Evolutionary conservation across 2,888 invertebrate species (phyloP).

Genomic region (Netelia virgata): DNA sequence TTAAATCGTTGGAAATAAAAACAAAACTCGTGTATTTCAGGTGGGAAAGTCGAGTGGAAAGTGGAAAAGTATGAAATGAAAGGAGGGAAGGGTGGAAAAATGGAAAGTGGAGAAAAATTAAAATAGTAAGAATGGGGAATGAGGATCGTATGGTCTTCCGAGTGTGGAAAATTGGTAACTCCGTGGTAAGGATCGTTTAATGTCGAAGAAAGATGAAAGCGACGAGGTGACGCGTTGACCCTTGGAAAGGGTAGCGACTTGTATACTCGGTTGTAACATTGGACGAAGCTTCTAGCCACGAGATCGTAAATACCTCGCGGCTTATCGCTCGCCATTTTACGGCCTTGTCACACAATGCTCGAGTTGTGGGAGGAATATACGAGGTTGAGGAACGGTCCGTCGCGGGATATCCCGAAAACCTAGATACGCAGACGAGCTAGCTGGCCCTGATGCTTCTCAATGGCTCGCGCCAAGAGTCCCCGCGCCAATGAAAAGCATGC

Average conservation of each 20-base stretch:
- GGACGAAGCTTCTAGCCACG: background rate
- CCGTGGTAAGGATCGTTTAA: background rate
- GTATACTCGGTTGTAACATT: constrained; percentile 9
- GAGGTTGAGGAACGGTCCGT: constrained; percentile 12
- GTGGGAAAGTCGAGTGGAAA: too few relatives aligned
- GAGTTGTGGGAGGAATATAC: constrained; percentile 48
- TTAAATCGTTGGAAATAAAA: too few relatives aligned
- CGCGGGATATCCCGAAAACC: constrained; percentile 48
- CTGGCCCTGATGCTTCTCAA: constrained; percentile 46
- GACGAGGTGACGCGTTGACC: background rate
- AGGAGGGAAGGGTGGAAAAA: too few relatives aligned
- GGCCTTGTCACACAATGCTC: constrained; percentile 61
- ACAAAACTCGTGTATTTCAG: too few relatives aligned
- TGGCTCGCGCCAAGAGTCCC: constrained; percentile 43
- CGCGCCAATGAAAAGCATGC: constrained; percentile 72
- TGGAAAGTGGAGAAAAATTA: too few relatives aligned
- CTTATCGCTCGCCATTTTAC: constrained; percentile 62
- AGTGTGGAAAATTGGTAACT: too few relatives aligned
- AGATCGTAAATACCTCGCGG: constrained; percentile 15
- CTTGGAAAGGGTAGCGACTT: background rate
- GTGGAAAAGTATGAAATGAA: too few relatives aligned
- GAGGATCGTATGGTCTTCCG: too few relatives aligned
- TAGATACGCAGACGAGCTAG: constrained; percentile 36
- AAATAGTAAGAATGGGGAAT: too few relatives aligned
- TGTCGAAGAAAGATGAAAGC: background rate